These are phyloP conservation scores for Epistrophe eligans DNA, from an alignment of 2,888 invertebrate genomes.

Conservation along the genomic window DNA sequence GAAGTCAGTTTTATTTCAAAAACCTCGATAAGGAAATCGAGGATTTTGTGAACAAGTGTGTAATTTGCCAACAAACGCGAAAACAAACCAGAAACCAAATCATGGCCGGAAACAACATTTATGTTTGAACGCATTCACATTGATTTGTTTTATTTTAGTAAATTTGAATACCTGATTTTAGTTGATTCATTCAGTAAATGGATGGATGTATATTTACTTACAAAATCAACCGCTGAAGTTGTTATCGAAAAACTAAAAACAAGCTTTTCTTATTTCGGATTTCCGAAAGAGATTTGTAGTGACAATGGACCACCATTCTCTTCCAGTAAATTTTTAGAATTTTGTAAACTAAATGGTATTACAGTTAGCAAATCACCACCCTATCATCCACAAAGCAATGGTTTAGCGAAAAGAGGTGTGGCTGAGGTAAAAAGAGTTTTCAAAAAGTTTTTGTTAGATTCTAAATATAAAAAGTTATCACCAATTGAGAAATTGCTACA, in stretches of 20 bases:
- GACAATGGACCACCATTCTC: slow-evolving; percentile 57
- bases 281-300: slow-evolving; percentile 44
- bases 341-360: slow-evolving; percentile 25
- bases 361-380: neutral
- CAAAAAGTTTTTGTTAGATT: too few relatives aligned
- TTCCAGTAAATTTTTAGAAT: slow-evolving; percentile 43
- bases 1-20: slow-evolving; percentile 34
- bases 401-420: slow-evolving; percentile 29
- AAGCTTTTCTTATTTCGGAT: slow-evolving; percentile 42
- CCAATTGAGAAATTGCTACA: too few relatives aligned
- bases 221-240: slow-evolving; percentile 35
- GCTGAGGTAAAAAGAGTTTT: slow-evolving; percentile 22
- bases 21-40: slow-evolving; percentile 33
- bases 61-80: slow-evolving; percentile 1
- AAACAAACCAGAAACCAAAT: neutral
- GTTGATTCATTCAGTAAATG: slow-evolving; percentile 47
- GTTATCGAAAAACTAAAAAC: slow-evolving; percentile 40
- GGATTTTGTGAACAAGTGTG: slow-evolving; percentile 31
- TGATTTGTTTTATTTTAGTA: slow-evolving; percentile 34
- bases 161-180: slow-evolving; percentile 16
- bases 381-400: slow-evolving; percentile 35
- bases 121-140: slow-evolving; percentile 37
- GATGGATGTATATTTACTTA: slow-evolving; percentile 33
- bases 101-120: slow-evolving; percentile 21
- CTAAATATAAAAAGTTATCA: too few relatives aligned